phyloP scores from a whole-genome alignment of 1,140 invertebrate species.

The Bacillus rossius region DNA sequence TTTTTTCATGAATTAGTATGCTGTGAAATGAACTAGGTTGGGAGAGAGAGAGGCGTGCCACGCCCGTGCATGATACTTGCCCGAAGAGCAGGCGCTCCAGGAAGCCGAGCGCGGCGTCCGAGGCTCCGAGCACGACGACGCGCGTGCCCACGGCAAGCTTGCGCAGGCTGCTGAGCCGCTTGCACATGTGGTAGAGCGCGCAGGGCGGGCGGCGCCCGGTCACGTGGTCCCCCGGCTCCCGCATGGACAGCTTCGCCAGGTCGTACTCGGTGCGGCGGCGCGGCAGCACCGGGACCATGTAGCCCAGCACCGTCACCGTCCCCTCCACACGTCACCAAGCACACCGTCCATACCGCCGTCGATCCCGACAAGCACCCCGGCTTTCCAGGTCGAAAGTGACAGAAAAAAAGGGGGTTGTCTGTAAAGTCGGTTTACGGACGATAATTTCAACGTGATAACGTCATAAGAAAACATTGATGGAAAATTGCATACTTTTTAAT shows the following conservation, averaged over 20 bases:
- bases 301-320: constrained; percentile 33
- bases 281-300: constrained; percentile 8
- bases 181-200: constrained; percentile 42
- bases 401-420: too few species aligned
- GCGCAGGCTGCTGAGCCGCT: constrained; percentile 40
- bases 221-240: not conserved
- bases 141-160: constrained; percentile 49
- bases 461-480: too few species aligned
- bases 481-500: too few species aligned
- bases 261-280: constrained; percentile 12
- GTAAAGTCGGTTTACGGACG: too few species aligned
- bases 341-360: too few species aligned
- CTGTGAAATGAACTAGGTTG: too few species aligned
- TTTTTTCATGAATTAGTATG: too few species aligned
- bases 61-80: too few species aligned
- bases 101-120: constrained; percentile 60
- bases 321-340: constrained; percentile 21
- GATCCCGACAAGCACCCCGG: too few species aligned
- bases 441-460: too few species aligned
- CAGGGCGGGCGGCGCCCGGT: constrained; percentile 26
- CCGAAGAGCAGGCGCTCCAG: constrained; percentile 58
- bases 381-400: too few species aligned
- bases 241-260: not conserved
- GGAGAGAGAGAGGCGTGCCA: too few species aligned
- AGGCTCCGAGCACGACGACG: constrained; percentile 69